Evolutionary conservation across 2,888 invertebrate species (phyloP), one percentile per base, ranked within the genome.

Genomic region (Xestia sexstrigata): DNA sequence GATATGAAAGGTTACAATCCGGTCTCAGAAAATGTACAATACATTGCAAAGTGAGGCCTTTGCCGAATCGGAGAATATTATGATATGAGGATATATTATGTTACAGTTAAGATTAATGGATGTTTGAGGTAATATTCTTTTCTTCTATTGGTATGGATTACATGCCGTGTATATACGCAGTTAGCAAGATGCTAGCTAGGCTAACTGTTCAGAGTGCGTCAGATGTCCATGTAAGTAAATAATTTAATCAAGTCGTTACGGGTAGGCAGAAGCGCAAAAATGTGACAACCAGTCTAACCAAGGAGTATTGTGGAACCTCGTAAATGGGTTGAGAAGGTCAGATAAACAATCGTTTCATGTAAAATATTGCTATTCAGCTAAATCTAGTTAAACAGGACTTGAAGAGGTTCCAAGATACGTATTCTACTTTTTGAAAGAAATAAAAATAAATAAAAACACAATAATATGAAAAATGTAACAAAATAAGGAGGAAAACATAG

Each of bases 1-100:
- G 82, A 85, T 85, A 85, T 68, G 82, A 81, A 84, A 81, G 76
- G 70, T 81, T 30, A 79, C 60, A 70, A 84, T 80, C 70, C 66
- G 45, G 26, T n/a, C 75, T 52, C 23, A 13, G 80, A 68, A 84
- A 84, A 81, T 58, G 58, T 65, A 63, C 60, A 80, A 82, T 58
- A 68, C 67, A 42, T n/a, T n/a, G n/a, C 23, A 68, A 79, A 83
- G 73, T 45, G 45, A 52, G 60, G 35, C 17, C 17, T 68, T 63
- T 42, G 6, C 11, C 11, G 2, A 69, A 65, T 68, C 23, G 42
- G 8, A 49, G 55, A 63, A 49, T 78, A 47, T 81, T 62, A 11
- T 26, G 8, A 17, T 62, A 55, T 17, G n/a, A 20, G 39, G 2
- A 49, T 35, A 73, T 74, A n/a, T 67, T 30, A 49, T 74, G 30